phyloP scores from a whole-genome alignment of 2,113 vertebrate genomes.

The Kryptolebias marmoratus region DNA sequence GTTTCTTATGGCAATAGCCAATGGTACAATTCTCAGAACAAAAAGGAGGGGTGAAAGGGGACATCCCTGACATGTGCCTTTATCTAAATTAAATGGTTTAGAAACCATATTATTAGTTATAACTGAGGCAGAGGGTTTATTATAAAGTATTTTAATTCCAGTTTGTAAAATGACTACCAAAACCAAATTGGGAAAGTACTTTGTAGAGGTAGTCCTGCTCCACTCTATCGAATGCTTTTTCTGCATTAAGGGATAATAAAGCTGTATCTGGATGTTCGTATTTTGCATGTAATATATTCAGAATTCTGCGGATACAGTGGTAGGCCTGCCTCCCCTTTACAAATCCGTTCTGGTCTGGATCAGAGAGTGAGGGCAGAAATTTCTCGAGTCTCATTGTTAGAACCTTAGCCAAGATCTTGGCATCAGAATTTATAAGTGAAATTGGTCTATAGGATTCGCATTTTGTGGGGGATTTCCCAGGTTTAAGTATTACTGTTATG shows the following conservation, averaged over 20 bases:
- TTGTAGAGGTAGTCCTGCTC: neutral
- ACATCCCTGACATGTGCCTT: neutral
- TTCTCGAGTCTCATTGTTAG: neutral
- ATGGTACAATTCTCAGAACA: neutral
- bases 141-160: neutral
- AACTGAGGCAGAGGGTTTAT: too few relatives aligned
- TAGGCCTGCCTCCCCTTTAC: neutral
- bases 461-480: neutral
- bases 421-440: neutral
- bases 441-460: neutral
- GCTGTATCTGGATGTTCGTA: neutral
- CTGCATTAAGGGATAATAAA: neutral
- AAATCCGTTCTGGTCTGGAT: neutral
- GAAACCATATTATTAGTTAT: neutral
- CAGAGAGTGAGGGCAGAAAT: neutral
- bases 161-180: neutral
- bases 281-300: neutral
- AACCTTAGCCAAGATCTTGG: neutral
- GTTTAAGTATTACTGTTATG: neutral
- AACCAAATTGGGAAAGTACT: neutral
- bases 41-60: neutral
- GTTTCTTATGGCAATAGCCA: neutral
- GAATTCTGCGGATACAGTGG: neutral
- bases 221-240: neutral
- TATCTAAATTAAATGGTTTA: neutral